Evolutionary conservation across 2,797 vertebrate species (phyloP), one percentile per base, ranked within the genome.

Genomic region (Allobates femoralis): DNA sequence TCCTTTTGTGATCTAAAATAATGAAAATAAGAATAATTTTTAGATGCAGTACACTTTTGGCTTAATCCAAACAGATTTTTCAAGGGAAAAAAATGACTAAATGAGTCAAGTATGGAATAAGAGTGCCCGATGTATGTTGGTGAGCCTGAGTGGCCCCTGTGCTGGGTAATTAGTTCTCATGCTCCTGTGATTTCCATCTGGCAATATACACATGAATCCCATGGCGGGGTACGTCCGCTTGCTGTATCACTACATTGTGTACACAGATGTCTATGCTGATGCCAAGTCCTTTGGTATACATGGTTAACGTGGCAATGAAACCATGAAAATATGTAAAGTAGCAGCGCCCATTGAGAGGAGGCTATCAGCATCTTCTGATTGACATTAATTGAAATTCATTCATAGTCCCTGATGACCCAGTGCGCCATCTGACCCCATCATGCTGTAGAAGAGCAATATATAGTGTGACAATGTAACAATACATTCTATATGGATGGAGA

Each of bases 281-380:
- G 32, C 26, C 76, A 37, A 16, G 8, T 51, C 51, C 5, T 77
- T 32, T 56, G 28, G 18, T 34, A 56, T 34, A 78, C 34, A 34
- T 4, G 15, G 53, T 16, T 23, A n/a, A n/a, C 12, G 15, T 6
- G 14, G 34, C n/a, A 60, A 60, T 37, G 53, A n/a, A 37, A 6
- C 55, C 55, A 60, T 58, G 12, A 58, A 30, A 26, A 79, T 60
- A 50, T 74, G 71, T 74, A 74, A 74, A 37, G 56, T 62, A 79
- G n/a, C 77, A 19, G 23, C 5, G 5, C 58, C 55, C 58, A 41
- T 34, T n/a, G 56, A 46, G 55, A 32, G 3, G 32, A 41, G 56
- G 23, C 34, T 28, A 55, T 34, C 51, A 23, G 30, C 53, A 78
- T 58, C 51, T 26, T 79, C 56, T 26, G 32, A 60, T 3, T 79